Conservation (phyloP, 64 coral and sea anemone species). For the Stichodactyla mertensii region DNA sequence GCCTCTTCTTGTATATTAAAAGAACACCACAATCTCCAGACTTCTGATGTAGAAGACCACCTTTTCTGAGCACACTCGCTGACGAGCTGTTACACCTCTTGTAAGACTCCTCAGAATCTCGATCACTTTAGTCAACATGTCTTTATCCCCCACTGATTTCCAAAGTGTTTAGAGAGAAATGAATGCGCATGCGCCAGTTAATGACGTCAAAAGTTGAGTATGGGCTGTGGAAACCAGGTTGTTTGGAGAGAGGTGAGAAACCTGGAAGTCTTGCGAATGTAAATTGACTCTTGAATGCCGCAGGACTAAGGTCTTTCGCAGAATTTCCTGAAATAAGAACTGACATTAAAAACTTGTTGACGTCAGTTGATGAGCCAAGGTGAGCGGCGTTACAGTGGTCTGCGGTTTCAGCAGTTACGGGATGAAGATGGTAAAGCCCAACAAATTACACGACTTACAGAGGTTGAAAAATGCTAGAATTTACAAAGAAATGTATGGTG, state of each 20-base stretch:
- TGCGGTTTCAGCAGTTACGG: too few relatives aligned
- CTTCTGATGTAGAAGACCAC: constrained; percentile 25
- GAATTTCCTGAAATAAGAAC: too few relatives aligned
- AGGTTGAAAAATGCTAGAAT: too few relatives aligned
- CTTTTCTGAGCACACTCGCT: not conserved
- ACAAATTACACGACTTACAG: too few relatives aligned
- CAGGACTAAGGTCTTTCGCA: too few relatives aligned
- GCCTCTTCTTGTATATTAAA: not conserved
- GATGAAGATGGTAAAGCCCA: too few relatives aligned
- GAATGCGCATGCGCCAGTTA: not conserved
- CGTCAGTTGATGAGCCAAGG: too few relatives aligned
- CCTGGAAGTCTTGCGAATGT: not conserved
- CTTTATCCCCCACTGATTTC: not conserved
- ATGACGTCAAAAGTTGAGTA: too few relatives aligned
- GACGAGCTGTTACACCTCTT: not conserved
- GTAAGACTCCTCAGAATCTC: not conserved
- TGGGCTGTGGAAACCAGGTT: not conserved
- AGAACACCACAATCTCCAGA: constrained; percentile 9
- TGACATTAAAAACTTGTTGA: too few relatives aligned
- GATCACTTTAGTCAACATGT: not conserved
- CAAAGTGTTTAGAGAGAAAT: not conserved
- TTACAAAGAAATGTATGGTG: too few relatives aligned
- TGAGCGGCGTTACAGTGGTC: too few relatives aligned
- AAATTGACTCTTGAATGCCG: not conserved
- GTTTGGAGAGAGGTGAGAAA: not conserved